Base-by-base conservation (phyloP, 2,113 vertebrate species). In the Prionailurus bengalensis region DNA sequence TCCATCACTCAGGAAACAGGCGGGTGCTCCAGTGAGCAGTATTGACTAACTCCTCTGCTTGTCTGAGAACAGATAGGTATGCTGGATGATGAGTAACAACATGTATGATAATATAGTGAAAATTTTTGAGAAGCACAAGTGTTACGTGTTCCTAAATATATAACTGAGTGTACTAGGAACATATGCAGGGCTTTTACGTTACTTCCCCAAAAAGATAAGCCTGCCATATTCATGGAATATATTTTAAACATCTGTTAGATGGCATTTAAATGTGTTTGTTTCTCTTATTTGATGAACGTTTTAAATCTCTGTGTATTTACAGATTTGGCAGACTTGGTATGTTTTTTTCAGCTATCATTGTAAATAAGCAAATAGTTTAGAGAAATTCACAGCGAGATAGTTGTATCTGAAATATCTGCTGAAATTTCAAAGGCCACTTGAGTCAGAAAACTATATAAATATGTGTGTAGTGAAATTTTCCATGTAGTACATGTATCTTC, bases 271-370 rank as follows among this genome's bases (percentile, higher is more conserved):
- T 45, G 23, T 78, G 5, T 76, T 82, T 81, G 25, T 74, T 95
- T 91, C 76, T 89, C 83, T 95, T 61, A 76, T 71, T 96, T 84
- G 65, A 90, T 13, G 29, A 29, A 66, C 82, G 29, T 91, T 91
- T 91, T 68, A 87, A 95, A 36, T 91, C 48, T 80, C 29, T 94
- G 1, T 71, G 16, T 89, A 71, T 95, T 91, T 94, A 65, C n/a
- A 95, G 39, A 78, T 53, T 86, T 76, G 61, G 16, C n/a, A 88
- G 51, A 80, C 21, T 53, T 92, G 53, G 9, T 81, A 12, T 95
- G 9, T 71, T 95, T 95, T 94, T 48, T 68, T 27, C 86, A 65
- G 21, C 13, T 51, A n/a, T 92, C 1, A 0, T 42, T 80, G 23
- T 73, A 93, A 87, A 74, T 15, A 83, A 76, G 74, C 42, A 94